These are phyloP conservation scores for Sinohyriopsis cumingii DNA, from an alignment of 2,888 invertebrate species.

Conservation along the genomic window DNA sequence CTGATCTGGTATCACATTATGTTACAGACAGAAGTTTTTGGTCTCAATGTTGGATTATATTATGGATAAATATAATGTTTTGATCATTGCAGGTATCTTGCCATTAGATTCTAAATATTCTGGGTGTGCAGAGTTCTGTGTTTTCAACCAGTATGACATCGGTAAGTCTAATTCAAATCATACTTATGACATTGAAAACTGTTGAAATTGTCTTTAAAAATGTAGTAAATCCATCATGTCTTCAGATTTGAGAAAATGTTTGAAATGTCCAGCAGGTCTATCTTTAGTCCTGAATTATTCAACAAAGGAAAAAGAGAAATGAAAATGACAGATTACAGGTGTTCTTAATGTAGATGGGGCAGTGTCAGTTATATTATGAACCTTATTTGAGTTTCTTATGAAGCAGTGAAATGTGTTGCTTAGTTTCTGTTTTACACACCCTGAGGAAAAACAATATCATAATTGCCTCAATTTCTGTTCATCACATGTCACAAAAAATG, in stretches of 20 bases:
- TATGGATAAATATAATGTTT: neutral
- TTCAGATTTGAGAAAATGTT: neutral
- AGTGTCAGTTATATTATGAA: too few relatives aligned
- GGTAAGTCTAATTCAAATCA: slow-evolving; percentile 61
- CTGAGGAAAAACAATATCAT: too few relatives aligned
- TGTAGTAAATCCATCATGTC: too few relatives aligned
- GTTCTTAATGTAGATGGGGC: too few relatives aligned
- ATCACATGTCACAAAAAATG: too few relatives aligned
- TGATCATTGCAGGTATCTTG: slow-evolving; percentile 67
- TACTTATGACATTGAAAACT: neutral
- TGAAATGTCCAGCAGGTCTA: neutral
- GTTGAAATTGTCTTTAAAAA: neutral
- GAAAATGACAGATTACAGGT: neutral
- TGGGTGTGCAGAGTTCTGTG: slow-evolving; percentile 72
- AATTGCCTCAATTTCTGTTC: too few relatives aligned
- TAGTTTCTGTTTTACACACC: too few relatives aligned
- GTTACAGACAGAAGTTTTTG: too few relatives aligned
- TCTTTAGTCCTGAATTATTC: neutral
- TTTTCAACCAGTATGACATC: slow-evolving; percentile 72
- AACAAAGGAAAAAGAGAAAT: neutral
- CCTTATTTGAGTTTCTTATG: too few relatives aligned
- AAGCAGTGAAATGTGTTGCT: too few relatives aligned
- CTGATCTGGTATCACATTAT: too few relatives aligned
- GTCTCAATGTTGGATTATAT: neutral
- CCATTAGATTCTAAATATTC: slow-evolving; percentile 71